phyloP scores from a whole-genome alignment of 2,888 invertebrate genomes.

The Diarsia rubi region DNA sequence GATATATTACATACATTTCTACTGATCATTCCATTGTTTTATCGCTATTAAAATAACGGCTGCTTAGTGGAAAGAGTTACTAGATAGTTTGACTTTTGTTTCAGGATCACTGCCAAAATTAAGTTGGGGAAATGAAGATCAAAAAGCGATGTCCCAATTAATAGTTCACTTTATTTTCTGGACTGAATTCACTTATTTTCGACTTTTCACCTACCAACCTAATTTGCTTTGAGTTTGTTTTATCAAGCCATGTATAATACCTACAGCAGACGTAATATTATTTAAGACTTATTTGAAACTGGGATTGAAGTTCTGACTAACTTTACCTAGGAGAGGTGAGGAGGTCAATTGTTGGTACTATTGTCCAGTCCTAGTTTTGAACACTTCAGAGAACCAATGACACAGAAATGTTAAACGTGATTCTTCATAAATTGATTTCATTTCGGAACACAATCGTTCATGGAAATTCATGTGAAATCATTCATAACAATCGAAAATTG shows the following conservation, averaged over 20 bases:
- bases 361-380: slow-evolving; percentile 12
- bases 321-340: neutral
- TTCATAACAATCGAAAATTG: slow-evolving; percentile 59
- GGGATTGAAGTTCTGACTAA: neutral
- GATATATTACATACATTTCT: slow-evolving; percentile 43
- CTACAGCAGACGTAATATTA: neutral
- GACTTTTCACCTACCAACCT: neutral
- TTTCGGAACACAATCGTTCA: slow-evolving; percentile 52
- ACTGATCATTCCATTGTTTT: slow-evolving; percentile 40
- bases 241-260: neutral
- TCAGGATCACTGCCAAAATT: slow-evolving; percentile 39
- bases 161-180: neutral
- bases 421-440: slow-evolving; percentile 55
- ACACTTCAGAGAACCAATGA: slow-evolving; percentile 42
- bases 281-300: neutral
- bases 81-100: slow-evolving; percentile 26
- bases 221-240: neutral
- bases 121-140: slow-evolving; percentile 33
- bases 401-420: slow-evolving; percentile 43
- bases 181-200: slow-evolving; percentile 12
- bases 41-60: slow-evolving; percentile 40
- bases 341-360: slow-evolving; percentile 6
- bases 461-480: slow-evolving; percentile 61
- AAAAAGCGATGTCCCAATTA: slow-evolving; percentile 17
- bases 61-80: slow-evolving; percentile 41